A percentile compares a stretch with the other conserved stretches of the same genome.
These are phyloP conservation scores for Lagodon rhomboides DNA, from an alignment of 2,797 vertebrate species.

Conservation along the genomic window DNA sequence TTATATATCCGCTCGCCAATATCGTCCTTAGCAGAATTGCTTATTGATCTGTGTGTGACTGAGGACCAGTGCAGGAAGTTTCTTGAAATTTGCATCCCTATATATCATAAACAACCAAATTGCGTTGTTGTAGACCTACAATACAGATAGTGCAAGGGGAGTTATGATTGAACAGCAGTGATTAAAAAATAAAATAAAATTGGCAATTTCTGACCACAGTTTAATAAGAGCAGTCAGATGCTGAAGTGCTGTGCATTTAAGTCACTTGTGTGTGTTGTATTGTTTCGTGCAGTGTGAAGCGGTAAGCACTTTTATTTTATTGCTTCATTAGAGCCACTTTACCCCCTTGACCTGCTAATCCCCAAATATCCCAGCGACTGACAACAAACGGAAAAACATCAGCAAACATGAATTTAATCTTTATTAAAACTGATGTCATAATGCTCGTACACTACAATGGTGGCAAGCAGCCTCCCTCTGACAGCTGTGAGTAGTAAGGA, in stretches of 20 bases:
- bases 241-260: neutral
- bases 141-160: no score
- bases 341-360: neutral
- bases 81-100: neutral
- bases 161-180: neutral
- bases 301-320: slow-evolving; percentile 2
- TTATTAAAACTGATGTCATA: slow-evolving; percentile 1
- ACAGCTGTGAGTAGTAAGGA: neutral
- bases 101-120: neutral
- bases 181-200: neutral
- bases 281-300: slow-evolving; percentile 2
- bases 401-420: slow-evolving; percentile 25
- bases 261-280: neutral
- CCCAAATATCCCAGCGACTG: slow-evolving; percentile 7
- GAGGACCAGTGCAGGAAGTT: neutral
- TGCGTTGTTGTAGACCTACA: neutral
- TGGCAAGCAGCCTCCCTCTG: slow-evolving; percentile 7
- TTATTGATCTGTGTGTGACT: slow-evolving; percentile 3
- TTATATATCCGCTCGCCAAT: neutral
- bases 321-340: slow-evolving; percentile 22
- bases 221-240: neutral
- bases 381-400: neutral
- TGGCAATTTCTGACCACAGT: neutral
- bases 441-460: neutral
- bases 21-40: neutral